phyloP scores from a whole-genome alignment of 2,888 invertebrate species.

The Spialia ferax region DNA sequence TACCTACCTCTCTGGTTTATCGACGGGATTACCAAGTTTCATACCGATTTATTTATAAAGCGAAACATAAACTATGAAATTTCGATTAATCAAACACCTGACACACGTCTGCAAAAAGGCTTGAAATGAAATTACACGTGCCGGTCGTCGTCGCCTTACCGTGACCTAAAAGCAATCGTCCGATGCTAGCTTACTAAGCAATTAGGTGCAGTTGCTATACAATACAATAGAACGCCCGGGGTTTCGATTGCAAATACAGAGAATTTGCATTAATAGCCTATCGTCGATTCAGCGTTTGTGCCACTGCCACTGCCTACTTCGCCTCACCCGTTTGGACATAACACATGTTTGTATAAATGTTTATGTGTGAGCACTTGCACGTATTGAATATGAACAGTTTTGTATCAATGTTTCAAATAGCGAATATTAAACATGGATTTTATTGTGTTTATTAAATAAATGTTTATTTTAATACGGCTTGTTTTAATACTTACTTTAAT shows the following conservation, averaged over 20 bases:
- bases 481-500: not conserved
- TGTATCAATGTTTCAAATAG: not conserved
- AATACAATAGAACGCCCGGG: conserved; percentile 52
- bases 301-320: conserved; percentile 53
- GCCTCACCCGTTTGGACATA: conserved; percentile 73
- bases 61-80: not conserved
- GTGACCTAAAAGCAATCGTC: conserved; percentile 69
- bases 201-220: conserved; percentile 50
- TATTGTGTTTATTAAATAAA: not conserved
- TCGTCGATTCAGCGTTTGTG: conserved; percentile 71
- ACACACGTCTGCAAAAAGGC: conserved; percentile 5
- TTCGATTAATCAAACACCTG: conserved; percentile 18
- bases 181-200: conserved; percentile 58
- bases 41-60: not conserved
- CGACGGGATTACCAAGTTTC: no score
- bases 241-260: conserved; percentile 61
- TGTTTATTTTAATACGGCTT: not conserved
- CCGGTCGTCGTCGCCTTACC: conserved; percentile 49
- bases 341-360: conserved; percentile 73
- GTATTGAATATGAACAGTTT: conserved; percentile 17
- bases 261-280: conserved; percentile 74
- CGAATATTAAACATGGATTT: not conserved
- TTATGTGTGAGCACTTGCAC: conserved; percentile 54
- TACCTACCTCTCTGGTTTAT: no score
- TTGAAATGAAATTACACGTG: conserved; percentile 52